Evolutionary conservation across 2,113 vertebrate genomes (phyloP).

Genomic region (Orycteropus afer): DNA sequence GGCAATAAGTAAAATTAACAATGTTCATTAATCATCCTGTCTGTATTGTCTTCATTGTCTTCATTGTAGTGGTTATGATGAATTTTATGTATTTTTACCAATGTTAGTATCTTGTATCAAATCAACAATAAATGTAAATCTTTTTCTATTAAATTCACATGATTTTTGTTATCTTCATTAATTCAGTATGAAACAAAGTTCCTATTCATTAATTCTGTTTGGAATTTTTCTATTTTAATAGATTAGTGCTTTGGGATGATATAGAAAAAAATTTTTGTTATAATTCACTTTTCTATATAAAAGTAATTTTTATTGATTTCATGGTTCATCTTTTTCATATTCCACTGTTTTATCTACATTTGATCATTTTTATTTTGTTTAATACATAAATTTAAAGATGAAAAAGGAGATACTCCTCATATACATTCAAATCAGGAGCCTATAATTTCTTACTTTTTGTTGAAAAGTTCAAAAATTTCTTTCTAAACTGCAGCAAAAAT

Average conservation of each 20-base stretch:
- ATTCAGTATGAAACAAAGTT: background rate
- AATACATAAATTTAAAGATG: background rate
- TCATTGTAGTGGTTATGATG: background rate
- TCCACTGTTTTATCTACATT: constrained; percentile 10
- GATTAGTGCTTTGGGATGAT: background rate
- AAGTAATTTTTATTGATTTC: constrained; percentile 36
- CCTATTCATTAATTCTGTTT: background rate
- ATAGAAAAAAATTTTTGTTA: background rate
- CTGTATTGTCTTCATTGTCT: background rate
- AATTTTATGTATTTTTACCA: background rate
- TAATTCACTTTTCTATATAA: constrained; percentile 20
- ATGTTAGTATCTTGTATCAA: constrained; percentile 9
- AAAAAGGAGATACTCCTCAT: background rate
- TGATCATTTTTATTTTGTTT: background rate
- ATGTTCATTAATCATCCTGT: background rate
- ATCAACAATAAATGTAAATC: background rate
- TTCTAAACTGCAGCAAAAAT: background rate
- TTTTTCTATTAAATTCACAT: constrained; percentile 9
- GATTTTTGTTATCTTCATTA: constrained; percentile 2
- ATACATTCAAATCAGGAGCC: background rate
- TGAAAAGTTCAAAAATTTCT: background rate
- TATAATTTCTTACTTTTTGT: background rate
- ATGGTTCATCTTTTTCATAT: background rate
- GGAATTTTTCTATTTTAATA: background rate
- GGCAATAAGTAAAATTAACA: background rate